A percentile compares a stretch with the other conserved stretches of the same genome.
Evolutionary conservation across 2,797 vertebrate species (phyloP).

Genomic region (Protonibea diacanthus): DNA sequence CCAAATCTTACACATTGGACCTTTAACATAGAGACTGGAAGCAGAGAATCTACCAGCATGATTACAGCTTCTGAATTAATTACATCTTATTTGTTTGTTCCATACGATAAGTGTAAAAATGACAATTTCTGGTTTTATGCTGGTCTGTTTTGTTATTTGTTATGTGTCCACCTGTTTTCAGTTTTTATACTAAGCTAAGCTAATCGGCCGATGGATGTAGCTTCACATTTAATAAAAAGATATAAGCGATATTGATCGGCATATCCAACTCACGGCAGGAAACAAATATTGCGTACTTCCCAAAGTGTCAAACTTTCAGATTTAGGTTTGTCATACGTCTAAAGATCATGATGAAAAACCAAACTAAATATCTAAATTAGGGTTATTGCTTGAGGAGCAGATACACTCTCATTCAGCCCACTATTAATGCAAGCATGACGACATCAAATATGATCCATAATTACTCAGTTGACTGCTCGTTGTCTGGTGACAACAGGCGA

Average conservation of each 20-base stretch:
- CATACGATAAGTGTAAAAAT: background rate
- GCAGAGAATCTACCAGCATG: background rate
- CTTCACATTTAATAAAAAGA: background rate
- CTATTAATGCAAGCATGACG: slow-evolving; percentile 31
- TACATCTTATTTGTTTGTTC: background rate
- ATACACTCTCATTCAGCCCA: slow-evolving; percentile 48
- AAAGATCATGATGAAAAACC: slow-evolving; percentile 37
- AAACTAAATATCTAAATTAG: slow-evolving; percentile 60
- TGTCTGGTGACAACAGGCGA: slow-evolving; percentile 30
- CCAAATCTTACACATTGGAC: too few species aligned
- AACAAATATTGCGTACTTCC: background rate
- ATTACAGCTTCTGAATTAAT: background rate
- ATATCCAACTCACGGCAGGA: background rate
- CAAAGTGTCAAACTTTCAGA: slow-evolving; percentile 22
- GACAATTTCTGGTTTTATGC: background rate
- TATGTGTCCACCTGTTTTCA: background rate
- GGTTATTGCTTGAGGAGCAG: slow-evolving; percentile 85
- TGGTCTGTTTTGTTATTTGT: background rate
- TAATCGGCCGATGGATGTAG: background rate
- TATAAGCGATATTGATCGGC: background rate
- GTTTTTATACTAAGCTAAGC: background rate
- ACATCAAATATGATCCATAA: slow-evolving; percentile 29
- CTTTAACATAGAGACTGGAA: background rate
- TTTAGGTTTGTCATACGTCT: slow-evolving; percentile 23
- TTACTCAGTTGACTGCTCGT: slow-evolving; percentile 15